These are phyloP conservation scores for Lepus europaeus DNA, from an alignment of 2,113 vertebrate genomes.

Conservation along the genomic window DNA sequence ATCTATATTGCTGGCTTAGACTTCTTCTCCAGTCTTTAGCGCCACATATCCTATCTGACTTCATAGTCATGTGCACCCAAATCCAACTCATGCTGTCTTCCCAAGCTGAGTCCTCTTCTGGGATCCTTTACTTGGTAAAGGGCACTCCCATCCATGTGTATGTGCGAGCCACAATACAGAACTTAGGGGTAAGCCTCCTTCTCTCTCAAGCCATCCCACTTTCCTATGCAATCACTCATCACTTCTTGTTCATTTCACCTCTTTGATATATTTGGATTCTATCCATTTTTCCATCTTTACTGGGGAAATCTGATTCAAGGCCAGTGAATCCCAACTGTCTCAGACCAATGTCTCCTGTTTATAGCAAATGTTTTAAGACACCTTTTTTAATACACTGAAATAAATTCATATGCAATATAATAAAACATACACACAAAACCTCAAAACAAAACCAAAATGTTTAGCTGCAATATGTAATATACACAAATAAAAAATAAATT, in stretches of 20 bases:
- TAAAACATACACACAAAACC: neutral
- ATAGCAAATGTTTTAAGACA: constrained; percentile 8
- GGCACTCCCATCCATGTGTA: neutral
- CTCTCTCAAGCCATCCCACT: neutral
- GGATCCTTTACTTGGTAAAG: neutral
- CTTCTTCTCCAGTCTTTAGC: neutral
- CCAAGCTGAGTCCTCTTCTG: neutral
- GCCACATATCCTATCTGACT: neutral
- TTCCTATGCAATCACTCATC: neutral
- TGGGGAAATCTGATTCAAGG: neutral
- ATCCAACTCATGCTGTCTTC: neutral
- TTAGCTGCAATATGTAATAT: neutral
- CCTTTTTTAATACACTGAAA: neutral
- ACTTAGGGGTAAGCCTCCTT: neutral
- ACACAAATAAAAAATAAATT: neutral
- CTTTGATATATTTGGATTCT: neutral
- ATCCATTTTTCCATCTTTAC: neutral
- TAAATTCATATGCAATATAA: neutral
- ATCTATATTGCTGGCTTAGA: neutral
- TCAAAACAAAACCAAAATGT: neutral
- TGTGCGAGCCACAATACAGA: neutral
- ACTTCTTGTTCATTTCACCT: neutral
- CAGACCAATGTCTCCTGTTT: neutral
- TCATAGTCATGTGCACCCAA: neutral
- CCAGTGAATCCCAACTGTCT: neutral